A percentile compares a stretch with the other conserved stretches of the same genome.
Evolutionary conservation across 1,140 invertebrate species (phyloP).

Genomic region (Pogonus chalceus): DNA sequence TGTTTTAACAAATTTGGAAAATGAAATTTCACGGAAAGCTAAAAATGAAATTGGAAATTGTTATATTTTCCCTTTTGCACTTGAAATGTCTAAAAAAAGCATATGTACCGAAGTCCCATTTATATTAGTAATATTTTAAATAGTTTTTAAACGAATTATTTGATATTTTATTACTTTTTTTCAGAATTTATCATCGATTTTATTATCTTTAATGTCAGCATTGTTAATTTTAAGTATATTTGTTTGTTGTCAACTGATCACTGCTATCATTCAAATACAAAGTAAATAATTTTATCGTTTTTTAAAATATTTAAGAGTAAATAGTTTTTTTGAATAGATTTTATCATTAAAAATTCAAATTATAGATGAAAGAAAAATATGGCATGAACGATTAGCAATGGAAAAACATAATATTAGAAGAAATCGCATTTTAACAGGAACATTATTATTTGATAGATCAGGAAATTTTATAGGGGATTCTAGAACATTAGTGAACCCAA

Average conservation of each 20-base stretch:
- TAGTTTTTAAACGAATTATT: no score
- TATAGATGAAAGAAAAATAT: neutral
- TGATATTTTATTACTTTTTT: no score
- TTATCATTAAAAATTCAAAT: neutral
- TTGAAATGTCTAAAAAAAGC: neutral
- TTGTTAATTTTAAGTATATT: no score
- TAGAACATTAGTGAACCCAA: neutral
- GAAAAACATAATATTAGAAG: neutral
- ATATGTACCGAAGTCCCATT: neutral
- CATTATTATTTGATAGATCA: neutral
- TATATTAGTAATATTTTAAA: neutral
- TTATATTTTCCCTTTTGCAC: neutral
- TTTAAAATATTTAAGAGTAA: no score
- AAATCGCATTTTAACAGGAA: neutral
- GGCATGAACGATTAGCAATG: neutral
- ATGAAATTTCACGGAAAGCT: no score
- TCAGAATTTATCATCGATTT: no score
- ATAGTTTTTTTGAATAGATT: no score
- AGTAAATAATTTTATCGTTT: no score
- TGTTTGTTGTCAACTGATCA: no score
- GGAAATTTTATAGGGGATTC: neutral
- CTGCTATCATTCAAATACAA: no score
- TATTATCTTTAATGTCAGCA: no score
- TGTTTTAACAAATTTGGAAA: no score
- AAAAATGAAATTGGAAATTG: constrained; percentile 2